Conservation (phyloP, 2,797 vertebrate species). For the Anisognathus igniventris region DNA sequence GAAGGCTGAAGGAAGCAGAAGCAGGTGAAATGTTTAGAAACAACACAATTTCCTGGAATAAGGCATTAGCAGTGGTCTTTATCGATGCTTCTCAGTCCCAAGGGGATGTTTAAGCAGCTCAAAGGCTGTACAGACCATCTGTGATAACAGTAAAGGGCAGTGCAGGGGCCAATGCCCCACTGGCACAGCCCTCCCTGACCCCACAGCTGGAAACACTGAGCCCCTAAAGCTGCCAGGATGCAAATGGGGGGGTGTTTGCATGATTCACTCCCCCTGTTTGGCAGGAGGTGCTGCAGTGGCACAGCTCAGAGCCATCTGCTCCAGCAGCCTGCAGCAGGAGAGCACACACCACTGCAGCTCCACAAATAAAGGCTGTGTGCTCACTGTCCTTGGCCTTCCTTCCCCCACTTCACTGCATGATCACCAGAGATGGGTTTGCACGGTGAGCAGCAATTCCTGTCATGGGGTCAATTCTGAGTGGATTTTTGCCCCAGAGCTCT, state of each 20-base stretch:
- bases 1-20: background rate
- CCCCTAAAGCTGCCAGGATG: background rate
- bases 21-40: background rate
- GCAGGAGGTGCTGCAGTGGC: background rate
- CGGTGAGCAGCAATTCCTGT: background rate
- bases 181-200: background rate
- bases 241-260: background rate
- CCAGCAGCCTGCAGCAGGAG: background rate
- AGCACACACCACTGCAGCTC: background rate
- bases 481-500: background rate
- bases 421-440: background rate
- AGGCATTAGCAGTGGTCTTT: background rate
- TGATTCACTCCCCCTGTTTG: background rate
- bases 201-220: background rate
- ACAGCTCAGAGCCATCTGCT: background rate
- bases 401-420: background rate
- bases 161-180: rapidly evolving
- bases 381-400: background rate
- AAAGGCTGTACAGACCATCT: background rate
- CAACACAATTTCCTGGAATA: background rate
- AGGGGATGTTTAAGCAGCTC: background rate
- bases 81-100: background rate
- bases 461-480: background rate
- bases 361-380: background rate
- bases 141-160: background rate